Evolutionary conservation across 2,113 vertebrate genomes (phyloP).

Genomic region (Megaptera novaeangliae): DNA sequence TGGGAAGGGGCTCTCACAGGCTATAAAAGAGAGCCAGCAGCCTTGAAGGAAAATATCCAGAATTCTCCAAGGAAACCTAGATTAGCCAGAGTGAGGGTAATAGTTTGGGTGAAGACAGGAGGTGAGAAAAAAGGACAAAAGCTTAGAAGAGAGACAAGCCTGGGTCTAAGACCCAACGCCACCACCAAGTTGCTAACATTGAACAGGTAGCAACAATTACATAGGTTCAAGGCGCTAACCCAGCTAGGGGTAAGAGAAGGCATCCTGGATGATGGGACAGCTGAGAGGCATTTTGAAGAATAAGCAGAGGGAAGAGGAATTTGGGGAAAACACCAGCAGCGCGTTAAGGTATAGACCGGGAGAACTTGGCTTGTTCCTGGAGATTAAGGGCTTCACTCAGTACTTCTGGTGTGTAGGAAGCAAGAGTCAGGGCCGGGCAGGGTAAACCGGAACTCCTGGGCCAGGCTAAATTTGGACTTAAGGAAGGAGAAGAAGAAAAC

Average conservation of each 20-base stretch:
- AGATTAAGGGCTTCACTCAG: background rate
- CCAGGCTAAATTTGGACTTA: background rate
- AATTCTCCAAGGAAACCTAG: background rate
- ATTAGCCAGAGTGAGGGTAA: background rate
- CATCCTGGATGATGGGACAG: background rate
- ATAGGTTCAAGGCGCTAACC: background rate
- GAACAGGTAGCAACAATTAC: background rate
- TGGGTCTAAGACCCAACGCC: background rate
- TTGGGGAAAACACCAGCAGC: background rate
- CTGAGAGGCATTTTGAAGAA: background rate
- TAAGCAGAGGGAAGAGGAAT: accelerated
- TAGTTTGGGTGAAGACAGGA: background rate
- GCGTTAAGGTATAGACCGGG: background rate
- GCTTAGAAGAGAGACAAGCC: background rate
- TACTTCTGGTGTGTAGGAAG: background rate
- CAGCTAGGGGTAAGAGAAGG: background rate
- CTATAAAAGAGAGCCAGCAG: background rate
- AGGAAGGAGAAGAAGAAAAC: background rate
- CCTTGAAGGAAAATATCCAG: background rate
- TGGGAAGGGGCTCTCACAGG: background rate
- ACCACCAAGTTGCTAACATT: background rate
- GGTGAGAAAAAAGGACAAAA: background rate
- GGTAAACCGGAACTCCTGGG: background rate
- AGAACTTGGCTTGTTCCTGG: background rate
- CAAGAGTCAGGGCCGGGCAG: background rate